Conservation (phyloP, 1,140 invertebrate species). For the Popillia japonica region DNA sequence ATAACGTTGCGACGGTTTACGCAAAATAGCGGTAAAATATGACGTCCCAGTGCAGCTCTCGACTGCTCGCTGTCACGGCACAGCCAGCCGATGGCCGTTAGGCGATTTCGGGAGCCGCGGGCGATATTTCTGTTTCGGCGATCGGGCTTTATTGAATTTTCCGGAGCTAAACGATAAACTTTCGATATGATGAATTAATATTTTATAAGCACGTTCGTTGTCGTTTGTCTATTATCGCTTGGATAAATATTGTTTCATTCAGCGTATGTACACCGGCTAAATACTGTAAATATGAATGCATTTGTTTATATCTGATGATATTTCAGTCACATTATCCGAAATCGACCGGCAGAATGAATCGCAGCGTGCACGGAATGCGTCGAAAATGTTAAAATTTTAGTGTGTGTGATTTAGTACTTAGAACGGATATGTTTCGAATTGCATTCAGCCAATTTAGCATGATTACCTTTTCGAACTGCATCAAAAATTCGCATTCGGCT, state of each 20-base stretch:
- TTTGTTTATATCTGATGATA: no score
- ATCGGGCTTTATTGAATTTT: neutral
- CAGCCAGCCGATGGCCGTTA: neutral
- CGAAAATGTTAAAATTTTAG: no score
- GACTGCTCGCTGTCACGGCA: no score
- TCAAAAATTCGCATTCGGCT: no score
- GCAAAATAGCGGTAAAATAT: neutral
- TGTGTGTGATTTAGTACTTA: no score
- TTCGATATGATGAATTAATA: slow-evolving; percentile 15
- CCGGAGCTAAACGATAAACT: neutral
- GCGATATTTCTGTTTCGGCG: neutral
- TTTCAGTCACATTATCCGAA: no score
- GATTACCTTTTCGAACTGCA: no score
- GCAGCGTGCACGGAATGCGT: no score
- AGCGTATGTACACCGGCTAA: neutral
- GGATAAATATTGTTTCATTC: slow-evolving; percentile 9
- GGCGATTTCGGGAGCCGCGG: neutral
- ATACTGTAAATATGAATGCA: neutral
- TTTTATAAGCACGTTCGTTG: slow-evolving; percentile 7
- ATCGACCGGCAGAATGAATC: no score
- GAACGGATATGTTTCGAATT: no score
- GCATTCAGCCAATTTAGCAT: no score
- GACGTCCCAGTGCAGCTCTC: neutral
- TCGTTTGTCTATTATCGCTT: slow-evolving; percentile 14
- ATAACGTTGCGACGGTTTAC: neutral